Base-by-base conservation (phyloP, 2,888 invertebrate species). In the Serrognathus titanus region DNA sequence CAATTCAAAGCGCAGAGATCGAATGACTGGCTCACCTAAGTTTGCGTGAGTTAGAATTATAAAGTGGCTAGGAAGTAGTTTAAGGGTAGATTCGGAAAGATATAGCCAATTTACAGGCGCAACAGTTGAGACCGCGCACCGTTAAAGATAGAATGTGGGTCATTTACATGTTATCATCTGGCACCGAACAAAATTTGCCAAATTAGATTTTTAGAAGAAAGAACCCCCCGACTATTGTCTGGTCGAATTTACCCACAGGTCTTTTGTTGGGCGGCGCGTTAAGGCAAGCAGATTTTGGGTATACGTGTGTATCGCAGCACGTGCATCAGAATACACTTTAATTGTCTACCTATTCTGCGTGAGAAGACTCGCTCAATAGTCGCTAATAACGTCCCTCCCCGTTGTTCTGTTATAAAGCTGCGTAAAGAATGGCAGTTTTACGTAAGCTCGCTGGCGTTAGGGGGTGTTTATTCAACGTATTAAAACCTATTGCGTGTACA, bases 321-420 rank as follows among this genome's bases (percentile, higher is more conserved):
- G 67, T 69, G 67, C 68, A 62, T 60, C 58, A 65, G 68, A 69
- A 69, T 67, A 65, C 64, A 16, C 61, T 64, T 68, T 69, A 69
- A 69, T 69, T 69, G 69, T 66, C 62, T 66, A 69, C 68, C 69
- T 69, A 67, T 68, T 68, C 66, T 62, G 53, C 61, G 61, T 61
- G 63, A 66, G 48, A 51, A 55, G 45, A 48, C 38, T 35, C 43
- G 11, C 31, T 62, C 53, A 60, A 62, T 62, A 53, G 58, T 47
- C 52, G 47, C 56, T 56, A 58, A 56, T 56, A 58, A 55, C 51
- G 46, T 51, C 52, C 51, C 51, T 49, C 55, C 53, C 55, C 55
- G 46, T 41, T 41, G 38, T 47, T 53, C 48, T 48, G 48, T 57
- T 53, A 37, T 52, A 12, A 46, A 51, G 57, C 52, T 38, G 38